Evolutionary conservation across 2,113 vertebrate species (phyloP).

Genomic region (Trogon surrucura): DNA sequence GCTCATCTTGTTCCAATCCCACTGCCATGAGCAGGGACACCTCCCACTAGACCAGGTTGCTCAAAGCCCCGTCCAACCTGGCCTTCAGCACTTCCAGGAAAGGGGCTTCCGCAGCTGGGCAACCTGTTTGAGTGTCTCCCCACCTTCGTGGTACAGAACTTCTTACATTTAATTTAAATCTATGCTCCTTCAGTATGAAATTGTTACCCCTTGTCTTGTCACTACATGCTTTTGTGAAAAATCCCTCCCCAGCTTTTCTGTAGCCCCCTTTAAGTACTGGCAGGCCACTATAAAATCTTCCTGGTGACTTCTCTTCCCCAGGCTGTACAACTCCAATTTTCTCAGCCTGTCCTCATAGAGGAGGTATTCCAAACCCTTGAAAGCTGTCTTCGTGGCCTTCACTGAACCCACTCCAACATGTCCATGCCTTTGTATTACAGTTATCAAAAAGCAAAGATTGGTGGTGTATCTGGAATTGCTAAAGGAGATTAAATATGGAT

Average conservation of each 20-base stretch:
- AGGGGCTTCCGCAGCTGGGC: no score
- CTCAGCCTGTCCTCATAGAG: not conserved
- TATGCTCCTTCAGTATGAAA: not conserved
- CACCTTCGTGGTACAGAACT: no score
- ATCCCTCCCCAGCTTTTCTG: not conserved
- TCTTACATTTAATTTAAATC: not conserved
- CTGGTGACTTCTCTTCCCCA: not conserved
- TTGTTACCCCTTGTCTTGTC: no score
- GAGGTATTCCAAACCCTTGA: not conserved
- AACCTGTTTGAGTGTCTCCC: not conserved
- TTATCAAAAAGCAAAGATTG: not conserved
- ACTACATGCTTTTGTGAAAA: not conserved
- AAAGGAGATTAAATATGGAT: not conserved
- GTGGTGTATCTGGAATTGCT: not conserved
- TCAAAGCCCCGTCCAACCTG: not conserved
- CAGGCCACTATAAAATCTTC: no score
- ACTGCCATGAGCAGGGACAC: not conserved
- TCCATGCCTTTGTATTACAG: not conserved
- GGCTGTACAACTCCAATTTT: not conserved
- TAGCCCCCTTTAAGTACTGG: no score
- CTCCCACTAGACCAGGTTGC: not conserved
- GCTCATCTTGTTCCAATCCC: not conserved
- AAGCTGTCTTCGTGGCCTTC: not conserved
- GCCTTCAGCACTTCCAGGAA: not conserved
- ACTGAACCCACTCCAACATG: not conserved